Evolutionary conservation across 2,113 vertebrate species (phyloP).

Genomic region (Nansenia antarctica): DNA sequence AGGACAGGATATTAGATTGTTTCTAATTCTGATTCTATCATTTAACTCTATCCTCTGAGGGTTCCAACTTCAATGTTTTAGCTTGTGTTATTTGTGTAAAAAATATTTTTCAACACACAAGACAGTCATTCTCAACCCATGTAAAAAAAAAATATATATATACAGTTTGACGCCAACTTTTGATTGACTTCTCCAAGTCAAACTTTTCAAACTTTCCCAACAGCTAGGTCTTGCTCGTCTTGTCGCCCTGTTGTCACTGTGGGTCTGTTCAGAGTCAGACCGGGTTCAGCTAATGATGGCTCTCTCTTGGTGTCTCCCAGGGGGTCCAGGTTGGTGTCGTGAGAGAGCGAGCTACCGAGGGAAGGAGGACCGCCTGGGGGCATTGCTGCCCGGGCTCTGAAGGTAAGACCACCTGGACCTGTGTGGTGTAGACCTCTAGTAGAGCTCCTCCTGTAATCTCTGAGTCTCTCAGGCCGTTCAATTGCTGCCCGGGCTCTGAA

Average conservation of each 20-base stretch:
- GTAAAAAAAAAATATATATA: too few relatives aligned
- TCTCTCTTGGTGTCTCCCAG: slow-evolving; percentile 22
- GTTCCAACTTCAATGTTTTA: too few relatives aligned
- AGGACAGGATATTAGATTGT: too few relatives aligned
- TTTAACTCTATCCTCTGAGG: too few relatives aligned
- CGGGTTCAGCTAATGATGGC: not conserved
- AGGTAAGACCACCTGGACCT: slow-evolving; percentile 33
- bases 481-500: too few relatives aligned
- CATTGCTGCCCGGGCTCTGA: slow-evolving; percentile 31
- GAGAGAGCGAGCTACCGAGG: slow-evolving; percentile 29
- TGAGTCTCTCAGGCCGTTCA: not conserved
- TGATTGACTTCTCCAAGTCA: not conserved
- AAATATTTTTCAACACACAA: too few relatives aligned
- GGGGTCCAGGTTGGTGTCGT: slow-evolving; percentile 51
- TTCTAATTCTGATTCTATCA: too few relatives aligned
- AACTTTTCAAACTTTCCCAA: not conserved
- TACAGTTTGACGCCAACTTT: too few relatives aligned
- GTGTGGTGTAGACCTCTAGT: not conserved
- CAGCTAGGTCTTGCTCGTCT: not conserved
- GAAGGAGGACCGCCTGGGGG: slow-evolving; percentile 32
- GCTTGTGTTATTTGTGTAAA: too few relatives aligned
- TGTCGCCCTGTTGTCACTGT: not conserved
- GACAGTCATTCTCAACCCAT: too few relatives aligned
- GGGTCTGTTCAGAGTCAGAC: not conserved
- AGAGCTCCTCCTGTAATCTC: not conserved